phyloP scores from a whole-genome alignment of 2,797 vertebrate genomes.

The Chelmon rostratus region DNA sequence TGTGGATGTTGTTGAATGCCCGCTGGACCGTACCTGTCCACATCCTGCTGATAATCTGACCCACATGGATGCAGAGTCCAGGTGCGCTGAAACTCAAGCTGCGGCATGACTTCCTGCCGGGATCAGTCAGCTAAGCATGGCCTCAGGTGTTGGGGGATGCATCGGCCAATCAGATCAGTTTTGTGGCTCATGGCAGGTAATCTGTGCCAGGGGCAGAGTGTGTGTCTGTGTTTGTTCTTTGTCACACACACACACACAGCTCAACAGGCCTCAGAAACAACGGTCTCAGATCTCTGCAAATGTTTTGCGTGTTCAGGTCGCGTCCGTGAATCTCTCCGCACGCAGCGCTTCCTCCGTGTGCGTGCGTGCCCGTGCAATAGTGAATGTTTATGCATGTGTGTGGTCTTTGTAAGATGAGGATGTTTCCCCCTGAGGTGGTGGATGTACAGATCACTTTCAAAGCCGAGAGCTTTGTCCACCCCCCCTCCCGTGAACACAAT shows the following conservation, averaged over 20 bases:
- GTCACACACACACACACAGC: neutral
- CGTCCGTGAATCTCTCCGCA: neutral
- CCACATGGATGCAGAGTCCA: conserved; percentile 20
- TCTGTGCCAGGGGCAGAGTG: conserved; percentile 39
- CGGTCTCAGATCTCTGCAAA: neutral
- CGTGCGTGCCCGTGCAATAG: neutral
- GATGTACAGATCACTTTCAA: conserved; percentile 68
- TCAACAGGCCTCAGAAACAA: neutral
- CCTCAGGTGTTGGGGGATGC: conserved; percentile 39
- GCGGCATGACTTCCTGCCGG: conserved; percentile 30
- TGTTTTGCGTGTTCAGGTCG: conserved; percentile 8
- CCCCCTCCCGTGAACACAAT: conserved; percentile 44
- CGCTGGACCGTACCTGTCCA: neutral
- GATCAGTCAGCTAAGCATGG: conserved; percentile 25
- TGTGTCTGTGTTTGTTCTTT: conserved; percentile 1
- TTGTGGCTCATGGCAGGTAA: conserved; percentile 30
- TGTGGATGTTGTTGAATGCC: neutral
- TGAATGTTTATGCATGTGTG: conserved; percentile 26
- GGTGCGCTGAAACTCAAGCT: conserved; percentile 58
- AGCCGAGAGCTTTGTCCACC: conserved; percentile 31
- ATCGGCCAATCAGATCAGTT: conserved; percentile 10
- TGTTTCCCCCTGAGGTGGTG: conserved; percentile 46
- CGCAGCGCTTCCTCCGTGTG: neutral
- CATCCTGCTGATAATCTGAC: neutral
- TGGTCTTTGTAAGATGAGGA: conserved; percentile 68